Evolutionary conservation across 2,888 invertebrate genomes (phyloP).

Genomic region (Meiosimyza decipiens): DNA sequence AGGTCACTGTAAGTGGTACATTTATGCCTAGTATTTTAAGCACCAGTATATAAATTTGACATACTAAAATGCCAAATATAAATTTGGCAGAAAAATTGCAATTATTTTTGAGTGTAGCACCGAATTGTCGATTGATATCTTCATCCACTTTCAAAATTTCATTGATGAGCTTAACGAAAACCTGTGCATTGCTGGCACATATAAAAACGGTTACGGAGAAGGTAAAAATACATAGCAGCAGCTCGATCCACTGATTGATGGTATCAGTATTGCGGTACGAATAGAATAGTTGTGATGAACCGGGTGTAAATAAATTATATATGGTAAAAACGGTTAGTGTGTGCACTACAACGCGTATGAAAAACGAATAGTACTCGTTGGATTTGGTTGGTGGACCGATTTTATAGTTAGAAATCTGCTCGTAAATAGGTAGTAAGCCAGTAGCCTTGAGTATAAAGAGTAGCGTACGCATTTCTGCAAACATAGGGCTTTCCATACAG

Average conservation of each 20-base stretch:
- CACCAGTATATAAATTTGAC: slow-evolving; percentile 56
- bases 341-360: slow-evolving; percentile 54
- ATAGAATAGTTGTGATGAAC: slow-evolving; percentile 50
- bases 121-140: slow-evolving; percentile 55
- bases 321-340: slow-evolving; percentile 56
- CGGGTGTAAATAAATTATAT: slow-evolving; percentile 54
- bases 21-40: slow-evolving; percentile 47
- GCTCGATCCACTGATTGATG: slow-evolving; percentile 61
- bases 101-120: slow-evolving; percentile 49
- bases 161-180: slow-evolving; percentile 56
- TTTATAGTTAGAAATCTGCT: slow-evolving; percentile 53
- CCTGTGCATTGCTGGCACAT: slow-evolving; percentile 55
- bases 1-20: slow-evolving; percentile 47
- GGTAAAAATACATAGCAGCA: slow-evolving; percentile 56
- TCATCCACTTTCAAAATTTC: slow-evolving; percentile 59
- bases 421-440: slow-evolving; percentile 59
- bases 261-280: slow-evolving; percentile 58
- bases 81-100: slow-evolving; percentile 54
- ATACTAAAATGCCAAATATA: slow-evolving; percentile 51
- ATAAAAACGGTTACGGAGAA: slow-evolving; percentile 56
- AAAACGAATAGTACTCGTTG: slow-evolving; percentile 55
- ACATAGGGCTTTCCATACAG: slow-evolving; percentile 44
- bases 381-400: slow-evolving; percentile 55
- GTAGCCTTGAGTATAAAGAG: slow-evolving; percentile 55
- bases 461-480: slow-evolving; percentile 54